Evolutionary conservation across 2,797 vertebrate species (phyloP).

Genomic region (Chaetophractus vellerosus): DNA sequence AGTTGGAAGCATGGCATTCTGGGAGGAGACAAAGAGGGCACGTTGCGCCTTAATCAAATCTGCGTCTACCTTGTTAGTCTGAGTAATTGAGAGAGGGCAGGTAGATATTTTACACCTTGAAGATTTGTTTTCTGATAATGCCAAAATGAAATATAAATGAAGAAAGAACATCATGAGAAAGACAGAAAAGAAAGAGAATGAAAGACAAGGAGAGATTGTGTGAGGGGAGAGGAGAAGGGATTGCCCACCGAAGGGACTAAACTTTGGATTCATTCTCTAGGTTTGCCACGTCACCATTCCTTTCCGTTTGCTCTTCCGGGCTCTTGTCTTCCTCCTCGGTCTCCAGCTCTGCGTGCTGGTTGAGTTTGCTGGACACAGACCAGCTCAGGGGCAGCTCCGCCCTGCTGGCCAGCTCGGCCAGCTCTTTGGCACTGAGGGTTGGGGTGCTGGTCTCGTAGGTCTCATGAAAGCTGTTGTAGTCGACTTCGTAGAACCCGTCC

Average conservation of each 20-base stretch:
- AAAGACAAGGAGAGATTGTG: not conserved
- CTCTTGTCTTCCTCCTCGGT: conserved; percentile 90
- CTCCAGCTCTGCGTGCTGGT: conserved; percentile 95
- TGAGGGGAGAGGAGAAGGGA: conserved; percentile 48
- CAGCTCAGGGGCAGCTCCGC: conserved; percentile 96
- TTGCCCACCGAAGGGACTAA: conserved; percentile 85
- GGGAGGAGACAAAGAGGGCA: conserved; percentile 62
- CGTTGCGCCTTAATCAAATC: conserved; percentile 74
- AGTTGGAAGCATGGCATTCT: not conserved
- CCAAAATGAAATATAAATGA: conserved; percentile 64
- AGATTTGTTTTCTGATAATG: conserved; percentile 74
- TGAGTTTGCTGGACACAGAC: conserved; percentile 97
- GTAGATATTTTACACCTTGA: conserved; percentile 85
- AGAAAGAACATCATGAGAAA: conserved; percentile 31
- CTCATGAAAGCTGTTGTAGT: conserved; percentile 99
- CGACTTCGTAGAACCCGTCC: conserved; percentile 99
- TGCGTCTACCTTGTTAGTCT: conserved; percentile 74
- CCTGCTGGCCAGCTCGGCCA: conserved; percentile 93
- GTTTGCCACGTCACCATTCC: conserved; percentile 97
- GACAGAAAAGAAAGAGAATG: conserved; percentile 59
- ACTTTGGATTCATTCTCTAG: conserved; percentile 98
- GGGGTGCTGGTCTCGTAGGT: conserved; percentile 99
- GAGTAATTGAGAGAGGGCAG: conserved; percentile 80
- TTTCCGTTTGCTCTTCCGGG: conserved; percentile 93
- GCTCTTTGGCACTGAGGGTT: conserved; percentile 95